Evolutionary conservation across 2,888 invertebrate species (phyloP), one percentile per base, ranked within the genome.

Genomic region (Sminthurides aquaticus): DNA sequence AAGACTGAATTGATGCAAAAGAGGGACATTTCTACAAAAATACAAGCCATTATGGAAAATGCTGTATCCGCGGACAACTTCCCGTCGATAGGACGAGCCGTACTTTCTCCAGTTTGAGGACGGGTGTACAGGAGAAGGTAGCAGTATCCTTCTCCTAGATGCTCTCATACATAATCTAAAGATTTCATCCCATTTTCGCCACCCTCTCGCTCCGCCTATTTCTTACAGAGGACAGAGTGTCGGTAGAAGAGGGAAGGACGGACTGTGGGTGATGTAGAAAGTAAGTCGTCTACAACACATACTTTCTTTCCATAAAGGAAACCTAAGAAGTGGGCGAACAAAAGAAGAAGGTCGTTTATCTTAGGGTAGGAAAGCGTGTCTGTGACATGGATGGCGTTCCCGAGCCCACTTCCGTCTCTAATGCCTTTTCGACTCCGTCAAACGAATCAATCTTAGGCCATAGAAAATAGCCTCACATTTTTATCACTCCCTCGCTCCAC

Each of bases 321-420:
- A 34, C 43, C 8, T 60, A 65, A 64, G 66, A 60, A 65, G 63
- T 60, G 27, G 62, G 64, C 54, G 71, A 72, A 72, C 71, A 72
- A 72, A 71, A 67, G 70, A 65, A 48, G 57, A 56, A 49, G 65
- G 71, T 67, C 69, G 72, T 72, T 72, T 72, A 72, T 72, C 72
- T 72, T 72, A 49, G 67, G 64, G 62, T 67, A 64, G 64, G 60
- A 70, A 69, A 68, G 71, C 69, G 69, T 72, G 72, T 71, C 65
- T 69, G 27, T 72, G 72, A 72, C 72, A 57, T 72, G 69, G 72
- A 72, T 69, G 67, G 65, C 60, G 60, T 67, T 68, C 65, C 67
- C 68, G 67, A 62, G 54, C 60, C 59, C 59, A 57, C 60, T 65
- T 65, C 62, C 58, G 48, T 27, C 56, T 52, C 56, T 69, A 60